Conservation (phyloP, 2,888 invertebrate species). For the Ganaspis brasiliensis region DNA sequence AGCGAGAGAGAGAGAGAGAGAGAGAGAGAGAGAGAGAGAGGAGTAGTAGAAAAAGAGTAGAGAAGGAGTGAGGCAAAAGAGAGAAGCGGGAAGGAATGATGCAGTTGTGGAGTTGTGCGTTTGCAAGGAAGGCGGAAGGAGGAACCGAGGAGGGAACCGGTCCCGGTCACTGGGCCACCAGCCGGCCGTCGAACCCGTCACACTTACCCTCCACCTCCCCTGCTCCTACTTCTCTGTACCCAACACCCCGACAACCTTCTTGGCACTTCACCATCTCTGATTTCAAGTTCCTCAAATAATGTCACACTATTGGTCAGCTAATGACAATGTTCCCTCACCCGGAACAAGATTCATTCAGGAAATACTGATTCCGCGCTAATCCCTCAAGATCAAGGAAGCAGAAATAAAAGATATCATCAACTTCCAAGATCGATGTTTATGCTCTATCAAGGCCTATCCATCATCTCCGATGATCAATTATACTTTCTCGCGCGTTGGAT, state of each 20-base stretch:
- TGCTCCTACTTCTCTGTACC: constrained; percentile 50
- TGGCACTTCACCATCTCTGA: constrained; percentile 64
- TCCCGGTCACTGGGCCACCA: constrained; percentile 81
- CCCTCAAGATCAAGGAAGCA: constrained; percentile 13
- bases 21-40: constrained; percentile 46
- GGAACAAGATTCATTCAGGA: background rate
- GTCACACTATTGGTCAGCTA: constrained; percentile 64
- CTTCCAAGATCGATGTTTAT: background rate
- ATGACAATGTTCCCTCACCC: background rate
- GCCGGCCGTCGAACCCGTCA: constrained; percentile 80
- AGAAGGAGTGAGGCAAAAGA: constrained; percentile 57
- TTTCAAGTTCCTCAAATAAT: constrained; percentile 73
- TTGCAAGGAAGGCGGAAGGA: constrained; percentile 81
- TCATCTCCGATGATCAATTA: constrained; percentile 21
- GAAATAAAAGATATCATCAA: constrained; percentile 23
- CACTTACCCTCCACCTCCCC: constrained; percentile 70
- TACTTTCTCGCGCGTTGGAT: background rate
- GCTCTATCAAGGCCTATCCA: background rate
- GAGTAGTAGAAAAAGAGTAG: constrained; percentile 53
- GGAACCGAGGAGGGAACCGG: constrained; percentile 80
- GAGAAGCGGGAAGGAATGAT: constrained; percentile 73
- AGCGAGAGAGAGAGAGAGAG: constrained; percentile 48
- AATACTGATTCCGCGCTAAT: background rate
- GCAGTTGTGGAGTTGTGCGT: constrained; percentile 80
- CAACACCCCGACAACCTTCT: constrained; percentile 66